Percentiles rank a stretch among this genome's conserved stretches.
phyloP scores from a whole-genome alignment of 2,888 invertebrate genomes.

The Baronia brevicornis region DNA sequence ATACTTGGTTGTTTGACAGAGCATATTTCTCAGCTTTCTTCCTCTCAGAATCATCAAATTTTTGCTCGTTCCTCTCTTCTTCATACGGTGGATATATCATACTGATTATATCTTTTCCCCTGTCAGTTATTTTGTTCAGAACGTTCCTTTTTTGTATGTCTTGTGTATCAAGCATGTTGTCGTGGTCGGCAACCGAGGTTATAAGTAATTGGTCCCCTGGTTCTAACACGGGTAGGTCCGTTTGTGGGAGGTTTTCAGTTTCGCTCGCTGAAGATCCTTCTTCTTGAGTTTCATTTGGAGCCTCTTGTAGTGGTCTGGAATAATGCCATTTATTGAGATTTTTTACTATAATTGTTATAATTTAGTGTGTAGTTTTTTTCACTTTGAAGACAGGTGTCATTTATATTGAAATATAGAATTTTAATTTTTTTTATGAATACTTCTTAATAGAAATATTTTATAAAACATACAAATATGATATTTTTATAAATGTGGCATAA shows the following conservation, averaged over 20 bases:
- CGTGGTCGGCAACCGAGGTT: conserved; percentile 32
- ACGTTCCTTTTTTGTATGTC: conserved; percentile 57
- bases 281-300: conserved; percentile 17
- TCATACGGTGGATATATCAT: conserved; percentile 64
- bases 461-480: no score
- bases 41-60: conserved; percentile 59
- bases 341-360: no score
- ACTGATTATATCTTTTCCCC: conserved; percentile 64
- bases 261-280: conserved; percentile 21
- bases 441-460: no score
- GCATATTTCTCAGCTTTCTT: conserved; percentile 69
- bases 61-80: conserved; percentile 56
- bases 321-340: conserved; percentile 17
- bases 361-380: no score
- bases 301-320: conserved; percentile 13
- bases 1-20: conserved; percentile 51
- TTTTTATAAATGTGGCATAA: no score
- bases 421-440: no score
- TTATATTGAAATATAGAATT: no score
- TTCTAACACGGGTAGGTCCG: conserved; percentile 71
- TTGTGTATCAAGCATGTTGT: conserved; percentile 35
- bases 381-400: no score
- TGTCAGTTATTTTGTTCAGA: conserved; percentile 56
- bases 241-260: conserved; percentile 30
- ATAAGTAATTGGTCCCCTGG: conserved; percentile 80